Conservation (phyloP, 1,140 invertebrate genomes). For the Orchestia grillus region DNA sequence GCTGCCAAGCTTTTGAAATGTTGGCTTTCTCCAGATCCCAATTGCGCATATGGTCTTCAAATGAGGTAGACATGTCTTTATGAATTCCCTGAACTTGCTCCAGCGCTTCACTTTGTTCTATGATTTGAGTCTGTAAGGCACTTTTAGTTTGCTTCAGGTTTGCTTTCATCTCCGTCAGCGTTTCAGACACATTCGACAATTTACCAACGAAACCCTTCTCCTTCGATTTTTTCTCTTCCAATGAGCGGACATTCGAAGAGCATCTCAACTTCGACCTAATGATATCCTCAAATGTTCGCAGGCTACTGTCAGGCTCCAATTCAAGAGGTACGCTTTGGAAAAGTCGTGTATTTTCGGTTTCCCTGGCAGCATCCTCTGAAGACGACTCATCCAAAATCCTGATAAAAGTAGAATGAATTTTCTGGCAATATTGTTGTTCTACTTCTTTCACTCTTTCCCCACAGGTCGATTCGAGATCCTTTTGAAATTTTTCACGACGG, state of each 20-base stretch:
- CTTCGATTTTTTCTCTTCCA: background rate
- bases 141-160: background rate
- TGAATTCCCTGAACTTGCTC: background rate
- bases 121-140: background rate
- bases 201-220: background rate
- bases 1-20: background rate
- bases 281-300: background rate
- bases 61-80: background rate
- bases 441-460: background rate
- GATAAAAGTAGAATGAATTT: background rate
- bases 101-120: background rate
- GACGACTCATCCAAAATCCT: background rate
- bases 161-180: background rate
- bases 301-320: background rate
- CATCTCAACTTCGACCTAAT: background rate
- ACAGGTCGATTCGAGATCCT: background rate
- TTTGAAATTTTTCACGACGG: background rate
- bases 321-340: background rate
- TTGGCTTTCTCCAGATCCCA: background rate
- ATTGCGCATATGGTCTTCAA: background rate
- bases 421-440: background rate
- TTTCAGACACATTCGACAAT: background rate
- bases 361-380: too few relatives aligned
- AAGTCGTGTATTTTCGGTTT: background rate
- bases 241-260: background rate